Evolutionary conservation across 2,113 vertebrate genomes (phyloP), one percentile per base, ranked within the genome.

Genomic region (Formicarius rufipectus): DNA sequence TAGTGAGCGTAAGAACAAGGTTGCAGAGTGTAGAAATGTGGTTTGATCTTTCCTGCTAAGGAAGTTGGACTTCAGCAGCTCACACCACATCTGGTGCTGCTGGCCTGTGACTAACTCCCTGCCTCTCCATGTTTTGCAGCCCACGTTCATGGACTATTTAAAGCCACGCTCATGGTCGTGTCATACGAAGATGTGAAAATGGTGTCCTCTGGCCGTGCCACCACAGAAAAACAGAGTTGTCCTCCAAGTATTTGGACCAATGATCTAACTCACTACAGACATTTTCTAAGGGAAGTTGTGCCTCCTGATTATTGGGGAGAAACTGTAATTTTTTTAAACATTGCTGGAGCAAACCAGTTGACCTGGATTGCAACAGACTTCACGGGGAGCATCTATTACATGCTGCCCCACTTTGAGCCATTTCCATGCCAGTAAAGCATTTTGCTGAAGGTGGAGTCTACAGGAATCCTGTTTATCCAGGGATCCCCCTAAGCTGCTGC

Each of bases 81-180:
- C 2, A 0, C 14, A 20, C 10, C 27, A 22, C 27, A 67, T 39
- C 63, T 33, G 9, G 6, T 69, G 37, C 49, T 58, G 23, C 55
- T 52, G 63, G 14, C 52, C 71, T 79, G 56, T 63, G 19, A 69
- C 40, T 82, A 47, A 81, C 40, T 44, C 20, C 5, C 6, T 84
- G 53, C 44, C 50, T 89, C 47, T 62, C 9, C 60, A 4, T 88
- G 47, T 95, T 75, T 97, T 86, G 15, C 95, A 99, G 99, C 98
- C 98, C 25, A 98, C 98, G 0, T 98, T 99, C 88, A 71, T 99
- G 76, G 99, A 99, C 82, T 97, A 99, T 59, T 78, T 99, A 96
- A 98, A 97, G 91, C 99, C 99, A 74, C 98, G 98, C 15, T 99
- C 99, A 0, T 99, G 99, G 99, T 98, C 98, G 2, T 99, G 99